Evolutionary conservation across 2,113 vertebrate species (phyloP).

Genomic region (Grammomys surdaster): DNA sequence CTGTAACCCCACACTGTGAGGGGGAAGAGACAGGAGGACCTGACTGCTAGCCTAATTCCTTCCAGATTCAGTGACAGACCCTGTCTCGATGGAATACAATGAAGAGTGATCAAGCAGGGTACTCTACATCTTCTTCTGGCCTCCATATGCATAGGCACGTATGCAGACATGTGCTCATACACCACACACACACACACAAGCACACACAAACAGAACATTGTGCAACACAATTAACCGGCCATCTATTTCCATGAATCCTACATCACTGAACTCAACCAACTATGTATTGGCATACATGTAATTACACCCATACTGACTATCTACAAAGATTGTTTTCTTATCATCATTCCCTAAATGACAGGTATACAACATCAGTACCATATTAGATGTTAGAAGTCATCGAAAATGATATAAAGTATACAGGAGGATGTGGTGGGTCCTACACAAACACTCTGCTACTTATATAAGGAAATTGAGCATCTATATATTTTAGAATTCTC

Average conservation of each 20-base stretch:
- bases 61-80: neutral
- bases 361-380: neutral
- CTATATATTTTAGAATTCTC: neutral
- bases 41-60: neutral
- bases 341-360: neutral
- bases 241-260: neutral
- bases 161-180: neutral
- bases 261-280: neutral
- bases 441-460: neutral
- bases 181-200: neutral
- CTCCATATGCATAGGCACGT: neutral
- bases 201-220: neutral
- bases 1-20: neutral
- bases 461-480: neutral
- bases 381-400: neutral
- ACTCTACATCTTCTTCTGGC: neutral
- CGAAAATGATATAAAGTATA: neutral
- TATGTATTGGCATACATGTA: neutral
- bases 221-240: neutral
- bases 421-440: neutral
- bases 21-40: neutral
- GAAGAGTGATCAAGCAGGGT: neutral
- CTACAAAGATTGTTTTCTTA: neutral
- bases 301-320: neutral
- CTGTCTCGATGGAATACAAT: neutral